Conservation (phyloP, 2,113 vertebrate genomes). For the Pelusios castaneus region DNA sequence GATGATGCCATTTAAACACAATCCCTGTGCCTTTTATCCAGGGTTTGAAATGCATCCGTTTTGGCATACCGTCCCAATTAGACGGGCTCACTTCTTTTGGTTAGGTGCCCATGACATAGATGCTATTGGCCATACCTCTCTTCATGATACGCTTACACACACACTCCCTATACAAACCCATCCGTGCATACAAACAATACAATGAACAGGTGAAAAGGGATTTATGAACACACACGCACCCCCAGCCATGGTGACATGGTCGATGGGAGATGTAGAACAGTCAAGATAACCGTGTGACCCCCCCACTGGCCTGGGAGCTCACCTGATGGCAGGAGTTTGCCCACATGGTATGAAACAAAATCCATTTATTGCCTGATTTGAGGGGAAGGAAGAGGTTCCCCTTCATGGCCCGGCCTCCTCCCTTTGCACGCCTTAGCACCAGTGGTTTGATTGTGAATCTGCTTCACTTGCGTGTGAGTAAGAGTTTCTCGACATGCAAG, state of each 20-base stretch:
- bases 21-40: neutral
- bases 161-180: neutral
- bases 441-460: neutral
- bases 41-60: neutral
- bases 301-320: neutral
- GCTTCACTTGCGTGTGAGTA: constrained; percentile 1
- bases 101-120: neutral
- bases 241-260: no score
- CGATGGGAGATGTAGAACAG: no score
- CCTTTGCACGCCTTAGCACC: neutral
- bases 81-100: neutral
- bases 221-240: neutral
- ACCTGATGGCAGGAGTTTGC: neutral
- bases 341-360: constrained; percentile 27
- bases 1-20: neutral
- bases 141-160: neutral
- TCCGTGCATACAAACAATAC: neutral
- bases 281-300: fast-evolving
- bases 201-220: neutral
- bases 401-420: neutral
- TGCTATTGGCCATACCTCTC: neutral
- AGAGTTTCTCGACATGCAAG: neutral
- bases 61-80: neutral
- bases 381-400: neutral
- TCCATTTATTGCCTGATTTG: constrained; percentile 55